Base-by-base conservation (phyloP, 2,113 vertebrate species). In the Theristicus caerulescens region DNA sequence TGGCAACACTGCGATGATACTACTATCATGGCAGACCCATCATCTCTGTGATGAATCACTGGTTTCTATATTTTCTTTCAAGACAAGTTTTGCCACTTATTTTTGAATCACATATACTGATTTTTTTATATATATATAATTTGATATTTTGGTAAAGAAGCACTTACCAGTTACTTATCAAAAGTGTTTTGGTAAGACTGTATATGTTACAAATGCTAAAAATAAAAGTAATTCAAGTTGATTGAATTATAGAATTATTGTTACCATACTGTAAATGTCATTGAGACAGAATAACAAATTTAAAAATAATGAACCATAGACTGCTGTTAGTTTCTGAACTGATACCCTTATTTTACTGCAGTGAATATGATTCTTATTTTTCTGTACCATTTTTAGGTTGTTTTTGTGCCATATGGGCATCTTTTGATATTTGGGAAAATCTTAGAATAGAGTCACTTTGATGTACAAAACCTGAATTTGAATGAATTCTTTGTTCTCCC, bases 281-380 rank as follows among this genome's bases (percentile, higher is more conserved):
- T 66, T n/a, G 14, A 87, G 83, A 82, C 65, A 89, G 61, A 89
- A 91, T 70, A 94, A 82, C 62, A 88, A 77, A 92, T 82, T 91
- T 86, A 80, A 69, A 82, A 94, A 72, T 87, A 76, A 84, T 61
- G 66, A 97, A 73, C 88, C 32, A 46, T 15, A 80, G 97, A 93
- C 97, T 97, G 96, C 97, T 97, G 95, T 82, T 91, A 74, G 73
- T 92, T 96, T 95, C 94, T 94, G 57, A 92, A 92, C 57, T 74
- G 94, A 57, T 92, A 89, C 81, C 89, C 91, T 84, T 93, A 92
- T 91, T 91, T 91, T 79, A 21, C 64, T 51, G 86, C 77, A 91
- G 49, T 76, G 85, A 86, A 76, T 65, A 70, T 51, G 72, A 92
- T 64, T 92, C 46, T 95, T 31, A n/a, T 61, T 82, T 86, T 92